Evolutionary conservation across 2,797 vertebrate species (phyloP).

Genomic region (Pangasius macronema): DNA sequence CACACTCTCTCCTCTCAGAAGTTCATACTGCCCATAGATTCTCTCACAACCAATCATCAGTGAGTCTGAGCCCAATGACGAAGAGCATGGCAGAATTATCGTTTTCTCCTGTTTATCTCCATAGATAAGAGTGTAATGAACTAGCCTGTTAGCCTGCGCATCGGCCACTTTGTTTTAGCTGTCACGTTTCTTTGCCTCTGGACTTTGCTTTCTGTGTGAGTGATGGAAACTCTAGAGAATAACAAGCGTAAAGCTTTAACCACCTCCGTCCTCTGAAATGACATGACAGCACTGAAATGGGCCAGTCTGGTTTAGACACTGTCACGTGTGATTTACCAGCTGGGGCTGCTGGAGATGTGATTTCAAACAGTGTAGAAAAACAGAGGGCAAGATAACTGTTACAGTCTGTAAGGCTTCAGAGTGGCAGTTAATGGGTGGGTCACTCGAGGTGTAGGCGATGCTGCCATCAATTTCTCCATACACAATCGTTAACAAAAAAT

Average conservation of each 20-base stretch:
- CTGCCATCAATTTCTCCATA: background rate
- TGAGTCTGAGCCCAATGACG: conserved; percentile 51
- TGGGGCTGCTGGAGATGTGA: conserved; percentile 22
- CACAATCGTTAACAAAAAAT: background rate
- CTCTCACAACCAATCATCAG: conserved; percentile 47
- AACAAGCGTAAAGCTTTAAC: conserved; percentile 72
- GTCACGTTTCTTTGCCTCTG: conserved; percentile 64
- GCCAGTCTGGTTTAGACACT: conserved; percentile 45
- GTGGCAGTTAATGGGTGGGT: conserved; percentile 38
- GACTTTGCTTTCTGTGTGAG: conserved; percentile 69
- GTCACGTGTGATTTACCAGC: conserved; percentile 34
- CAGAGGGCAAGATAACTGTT: background rate
- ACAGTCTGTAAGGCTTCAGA: conserved; percentile 4
- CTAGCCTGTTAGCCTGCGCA: conserved; percentile 66
- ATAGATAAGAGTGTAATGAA: conserved; percentile 76
- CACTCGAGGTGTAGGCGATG: background rate
- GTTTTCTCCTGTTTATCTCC: conserved; percentile 74
- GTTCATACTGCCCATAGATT: conserved; percentile 53
- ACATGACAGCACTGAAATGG: conserved; percentile 56
- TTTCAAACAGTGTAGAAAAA: conserved; percentile 2
- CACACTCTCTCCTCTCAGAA: conserved; percentile 43
- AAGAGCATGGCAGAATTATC: conserved; percentile 70
- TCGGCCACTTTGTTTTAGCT: conserved; percentile 42
- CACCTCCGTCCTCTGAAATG: conserved; percentile 69
- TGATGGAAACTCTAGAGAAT: conserved; percentile 49